Base-by-base conservation (phyloP, 2,113 vertebrate species). In the Microtus richardsoni region DNA sequence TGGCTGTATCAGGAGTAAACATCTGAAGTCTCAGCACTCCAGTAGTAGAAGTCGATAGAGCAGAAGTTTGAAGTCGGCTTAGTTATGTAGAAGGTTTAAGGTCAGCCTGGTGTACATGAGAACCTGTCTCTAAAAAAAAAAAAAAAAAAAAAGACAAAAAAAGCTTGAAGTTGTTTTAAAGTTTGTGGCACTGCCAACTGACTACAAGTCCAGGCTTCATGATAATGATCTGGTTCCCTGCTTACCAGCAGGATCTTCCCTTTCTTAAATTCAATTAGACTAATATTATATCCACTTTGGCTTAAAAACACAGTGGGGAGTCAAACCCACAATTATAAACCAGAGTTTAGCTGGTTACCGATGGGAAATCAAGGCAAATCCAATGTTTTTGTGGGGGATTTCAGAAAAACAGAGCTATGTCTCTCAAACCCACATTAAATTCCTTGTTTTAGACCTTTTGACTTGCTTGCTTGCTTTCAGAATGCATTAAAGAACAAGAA, bases 201-300 rank as follows among this genome's bases (percentile, higher is more conserved):
- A 85, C 3, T 0, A 52, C 52, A 93, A 89, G 26, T 8, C 16
- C 39, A 24, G 41, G 0, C 41, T 60, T 8, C 1, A 4, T 64
- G 26, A 62, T 24, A 77, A 79, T 58, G 19, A 58, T 58, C 7
- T 95, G 66, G 2, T 68, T 78, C 28, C 49, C 12, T 75, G 6
- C 5, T 89, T 91, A 68, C n/a, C 95, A 39, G 19, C 17, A 91
- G 79, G 36, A 52, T 58, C 7, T 78, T 60, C n/a, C 16, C 2
- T n/a, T 64, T 58, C 44, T 64, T 30, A 16, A n/a, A 92, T 49
- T n/a, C 64, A 78, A n/a, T 74, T 89, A 82, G 19, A 93, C 84
- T 94, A 79, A 58, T 94, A 95, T 88, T 95, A 75, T 7, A 90
- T 90, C 39, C 12, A 87, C 47, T 19, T 60, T 73, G 11, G 54